phyloP scores from a whole-genome alignment of 2,888 invertebrate species.

The Trypoxylon attenuatum region DNA sequence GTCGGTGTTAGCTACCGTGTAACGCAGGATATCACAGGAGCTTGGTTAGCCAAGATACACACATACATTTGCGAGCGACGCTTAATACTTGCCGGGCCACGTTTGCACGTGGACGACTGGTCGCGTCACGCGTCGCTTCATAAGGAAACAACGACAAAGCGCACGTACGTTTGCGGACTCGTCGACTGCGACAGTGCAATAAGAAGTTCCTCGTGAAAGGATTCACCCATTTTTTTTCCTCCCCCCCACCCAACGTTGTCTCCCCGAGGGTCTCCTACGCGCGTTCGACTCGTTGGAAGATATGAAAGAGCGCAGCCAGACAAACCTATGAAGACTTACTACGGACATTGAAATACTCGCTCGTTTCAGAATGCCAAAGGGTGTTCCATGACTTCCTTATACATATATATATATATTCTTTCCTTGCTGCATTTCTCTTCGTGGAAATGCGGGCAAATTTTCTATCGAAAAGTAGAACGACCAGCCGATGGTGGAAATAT shows the following conservation, averaged over 20 bases:
- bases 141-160: conserved; percentile 52
- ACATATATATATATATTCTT: background rate
- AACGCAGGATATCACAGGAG: too few relatives aligned
- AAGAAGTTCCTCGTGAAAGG: conserved; percentile 14
- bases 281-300: background rate
- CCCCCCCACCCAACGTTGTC: background rate
- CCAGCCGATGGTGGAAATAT: background rate
- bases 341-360: background rate
- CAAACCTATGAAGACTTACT: background rate
- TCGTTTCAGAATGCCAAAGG: conserved; percentile 3
- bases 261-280: background rate
- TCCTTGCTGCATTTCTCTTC: background rate
- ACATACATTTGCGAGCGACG: conserved; percentile 14
- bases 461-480: background rate
- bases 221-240: conserved; percentile 16
- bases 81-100: conserved; percentile 37
- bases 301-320: background rate
- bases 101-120: conserved; percentile 8
- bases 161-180: conserved; percentile 42
- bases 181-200: conserved; percentile 30
- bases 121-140: conserved; percentile 41
- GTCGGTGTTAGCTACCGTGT: too few relatives aligned
- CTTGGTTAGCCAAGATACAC: too few relatives aligned
- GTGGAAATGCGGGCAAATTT: background rate
- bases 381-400: background rate